phyloP scores from a whole-genome alignment of 2,888 invertebrate genomes.

The Drosophila hamatofila region DNA sequence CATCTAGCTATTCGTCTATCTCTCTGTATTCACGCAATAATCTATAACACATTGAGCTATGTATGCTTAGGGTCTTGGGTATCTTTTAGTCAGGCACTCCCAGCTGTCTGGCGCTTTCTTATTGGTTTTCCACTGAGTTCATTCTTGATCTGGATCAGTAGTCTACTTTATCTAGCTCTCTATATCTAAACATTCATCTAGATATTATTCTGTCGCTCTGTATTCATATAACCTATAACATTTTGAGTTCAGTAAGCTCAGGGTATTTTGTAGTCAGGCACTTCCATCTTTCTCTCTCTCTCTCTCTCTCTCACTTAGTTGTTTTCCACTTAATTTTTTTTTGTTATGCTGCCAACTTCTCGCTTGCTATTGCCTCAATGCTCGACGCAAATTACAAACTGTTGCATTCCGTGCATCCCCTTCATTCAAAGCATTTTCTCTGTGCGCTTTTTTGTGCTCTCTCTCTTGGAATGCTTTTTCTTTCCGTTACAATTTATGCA shows the following conservation, averaged over 20 bases:
- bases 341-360: constrained; percentile 14
- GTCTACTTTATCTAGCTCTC: background rate
- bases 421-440: background rate
- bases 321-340: constrained; percentile 35
- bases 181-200: background rate
- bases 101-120: no score
- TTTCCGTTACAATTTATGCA: constrained; percentile 21
- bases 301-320: no score
- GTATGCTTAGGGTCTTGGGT: no score
- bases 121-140: no score
- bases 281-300: background rate
- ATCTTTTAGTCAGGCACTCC: no score
- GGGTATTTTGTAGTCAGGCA: background rate
- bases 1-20: no score
- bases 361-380: constrained; percentile 30
- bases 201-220: background rate
- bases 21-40: no score
- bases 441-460: background rate
- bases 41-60: no score
- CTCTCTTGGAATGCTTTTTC: background rate
- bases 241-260: background rate
- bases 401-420: constrained; percentile 37
- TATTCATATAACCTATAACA: background rate
- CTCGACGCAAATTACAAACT: constrained; percentile 52
- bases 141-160: background rate